These are phyloP conservation scores for Drosophila ezoana DNA, from an alignment of 2,888 invertebrate genomes.

Conservation along the genomic window DNA sequence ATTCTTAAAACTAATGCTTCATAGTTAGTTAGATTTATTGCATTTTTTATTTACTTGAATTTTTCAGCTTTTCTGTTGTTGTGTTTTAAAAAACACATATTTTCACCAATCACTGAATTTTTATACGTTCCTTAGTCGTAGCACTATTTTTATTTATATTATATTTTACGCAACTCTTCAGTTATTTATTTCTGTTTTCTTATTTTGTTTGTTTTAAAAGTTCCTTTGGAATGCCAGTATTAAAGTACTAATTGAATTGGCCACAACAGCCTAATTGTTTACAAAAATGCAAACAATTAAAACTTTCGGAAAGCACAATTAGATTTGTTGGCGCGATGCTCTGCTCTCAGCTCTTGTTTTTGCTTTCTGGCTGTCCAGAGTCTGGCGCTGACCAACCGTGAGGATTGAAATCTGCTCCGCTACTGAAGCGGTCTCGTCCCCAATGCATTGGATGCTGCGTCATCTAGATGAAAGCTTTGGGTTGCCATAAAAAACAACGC, in stretches of 20 bases:
- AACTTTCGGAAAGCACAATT: slow-evolving; percentile 43
- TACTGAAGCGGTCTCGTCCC: slow-evolving; percentile 60
- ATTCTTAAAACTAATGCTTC: no score
- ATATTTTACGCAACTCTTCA: neutral
- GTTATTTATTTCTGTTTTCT: neutral
- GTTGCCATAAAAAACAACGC: slow-evolving; percentile 59
- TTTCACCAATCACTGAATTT: neutral
- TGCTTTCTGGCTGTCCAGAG: slow-evolving; percentile 1
- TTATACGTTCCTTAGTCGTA: neutral
- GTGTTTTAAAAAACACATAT: neutral
- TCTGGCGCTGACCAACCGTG: slow-evolving; percentile 57
- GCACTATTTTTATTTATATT: neutral
- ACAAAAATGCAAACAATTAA: slow-evolving; percentile 34
- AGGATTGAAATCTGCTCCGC: slow-evolving; percentile 76
- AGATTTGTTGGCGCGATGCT: slow-evolving; percentile 23
- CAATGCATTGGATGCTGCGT: slow-evolving; percentile 38
- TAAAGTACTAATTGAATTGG: neutral
- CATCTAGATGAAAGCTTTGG: slow-evolving; percentile 62
- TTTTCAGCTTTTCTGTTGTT: neutral
- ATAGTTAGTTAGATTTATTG: no score
- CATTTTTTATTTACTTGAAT: neutral
- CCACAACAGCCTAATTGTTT: slow-evolving; percentile 10
- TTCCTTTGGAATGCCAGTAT: neutral
- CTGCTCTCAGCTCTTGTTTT: neutral
- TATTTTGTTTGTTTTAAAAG: no score